Percentiles rank a stretch among this genome's conserved stretches.
Conservation (phyloP, 2,888 invertebrate genomes). For the Xanthostigma xanthostigma region DNA sequence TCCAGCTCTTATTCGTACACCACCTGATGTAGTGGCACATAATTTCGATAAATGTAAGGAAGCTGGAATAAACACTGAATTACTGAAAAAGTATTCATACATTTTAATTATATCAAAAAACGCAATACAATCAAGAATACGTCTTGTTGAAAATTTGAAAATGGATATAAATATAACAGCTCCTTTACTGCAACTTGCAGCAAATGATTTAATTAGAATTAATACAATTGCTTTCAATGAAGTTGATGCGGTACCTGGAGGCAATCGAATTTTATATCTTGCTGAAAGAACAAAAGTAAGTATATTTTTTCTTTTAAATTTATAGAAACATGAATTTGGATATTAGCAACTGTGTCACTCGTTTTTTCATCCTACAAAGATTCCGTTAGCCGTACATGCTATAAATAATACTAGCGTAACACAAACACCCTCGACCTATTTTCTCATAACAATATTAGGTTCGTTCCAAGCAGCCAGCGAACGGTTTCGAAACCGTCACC, state of each 20-base stretch:
- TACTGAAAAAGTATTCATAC: conserved; percentile 18
- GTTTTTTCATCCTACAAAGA: too few relatives aligned
- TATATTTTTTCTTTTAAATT: background rate
- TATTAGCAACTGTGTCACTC: too few relatives aligned
- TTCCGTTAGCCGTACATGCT: too few relatives aligned
- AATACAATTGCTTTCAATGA: conserved; percentile 10
- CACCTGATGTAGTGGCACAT: too few relatives aligned
- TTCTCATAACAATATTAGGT: too few relatives aligned
- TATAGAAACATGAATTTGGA: background rate
- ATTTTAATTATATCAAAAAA: conserved; percentile 16
- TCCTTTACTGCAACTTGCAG: conserved; percentile 16
- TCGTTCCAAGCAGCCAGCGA: too few relatives aligned
- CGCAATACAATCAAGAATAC: conserved; percentile 16
- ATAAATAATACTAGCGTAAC: too few relatives aligned
- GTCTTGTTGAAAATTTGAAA: conserved; percentile 16
- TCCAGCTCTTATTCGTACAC: too few relatives aligned
- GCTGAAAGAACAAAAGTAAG: conserved; percentile 17
- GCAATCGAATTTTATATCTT: conserved; percentile 14
- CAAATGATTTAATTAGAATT: conserved; percentile 12
- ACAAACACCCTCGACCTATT: too few relatives aligned
- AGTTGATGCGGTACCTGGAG: conserved; percentile 6
- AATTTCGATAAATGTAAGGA: conserved; percentile 10
- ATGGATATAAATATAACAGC: conserved; percentile 18
- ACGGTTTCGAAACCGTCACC: too few relatives aligned
- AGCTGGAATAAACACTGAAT: conserved; percentile 15